A percentile compares a stretch with the other conserved stretches of the same genome.
These are phyloP conservation scores for Lucilia sericata DNA, from an alignment of 1,140 invertebrate species.

Conservation along the genomic window DNA sequence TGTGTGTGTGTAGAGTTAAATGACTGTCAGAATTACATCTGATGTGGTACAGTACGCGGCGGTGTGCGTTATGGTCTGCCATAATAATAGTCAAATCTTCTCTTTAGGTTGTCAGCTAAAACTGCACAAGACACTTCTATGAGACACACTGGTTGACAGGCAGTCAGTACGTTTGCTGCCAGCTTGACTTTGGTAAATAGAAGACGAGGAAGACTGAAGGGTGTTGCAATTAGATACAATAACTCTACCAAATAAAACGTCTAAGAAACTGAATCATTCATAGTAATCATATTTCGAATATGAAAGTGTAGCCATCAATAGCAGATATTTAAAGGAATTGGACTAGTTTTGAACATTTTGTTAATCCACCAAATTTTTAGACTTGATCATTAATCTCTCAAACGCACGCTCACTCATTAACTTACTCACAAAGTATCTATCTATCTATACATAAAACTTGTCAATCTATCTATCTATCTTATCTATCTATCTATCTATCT, in stretches of 20 bases:
- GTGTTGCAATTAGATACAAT: not conserved
- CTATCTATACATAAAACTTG: too few species aligned
- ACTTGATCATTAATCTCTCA: too few species aligned
- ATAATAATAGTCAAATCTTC: constrained; percentile 26
- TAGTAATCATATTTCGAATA: too few species aligned
- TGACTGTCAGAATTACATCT: not conserved
- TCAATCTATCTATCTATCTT: too few species aligned
- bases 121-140: constrained; percentile 1
- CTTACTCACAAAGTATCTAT: too few species aligned
- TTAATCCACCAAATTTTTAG: too few species aligned
- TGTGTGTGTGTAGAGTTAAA: not conserved
- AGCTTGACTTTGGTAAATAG: not conserved
- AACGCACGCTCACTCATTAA: too few species aligned
- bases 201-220: not conserved
- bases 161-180: not conserved
- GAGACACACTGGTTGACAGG: not conserved
- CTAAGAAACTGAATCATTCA: too few species aligned
- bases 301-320: too few species aligned
- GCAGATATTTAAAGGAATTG: too few species aligned
- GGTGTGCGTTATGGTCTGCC: not conserved
- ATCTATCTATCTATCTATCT: too few species aligned
- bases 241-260: not conserved
- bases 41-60: not conserved
- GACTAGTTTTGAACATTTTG: too few species aligned
- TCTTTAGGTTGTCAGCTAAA: not conserved